A percentile compares a stretch with the other conserved stretches of the same genome.
phyloP scores from a whole-genome alignment of 1,140 invertebrate species.

The Cydia pomonella region DNA sequence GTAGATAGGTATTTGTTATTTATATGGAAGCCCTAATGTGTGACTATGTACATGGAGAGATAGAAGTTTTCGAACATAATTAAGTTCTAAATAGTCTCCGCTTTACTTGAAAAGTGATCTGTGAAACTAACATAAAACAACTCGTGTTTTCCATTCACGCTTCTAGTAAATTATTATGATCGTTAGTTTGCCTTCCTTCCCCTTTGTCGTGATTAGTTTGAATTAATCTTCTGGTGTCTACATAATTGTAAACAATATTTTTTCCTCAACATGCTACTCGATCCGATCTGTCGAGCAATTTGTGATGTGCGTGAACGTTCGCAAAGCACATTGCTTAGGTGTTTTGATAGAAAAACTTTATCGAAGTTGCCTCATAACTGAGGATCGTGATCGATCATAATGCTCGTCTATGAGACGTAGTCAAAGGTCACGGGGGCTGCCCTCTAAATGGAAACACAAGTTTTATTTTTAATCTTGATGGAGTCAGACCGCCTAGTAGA shows the following conservation, averaged over 20 bases:
- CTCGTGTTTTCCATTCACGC: constrained; percentile 26
- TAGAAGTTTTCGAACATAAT: too few relatives aligned
- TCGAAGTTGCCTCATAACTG: background rate
- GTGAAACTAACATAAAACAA: constrained; percentile 4
- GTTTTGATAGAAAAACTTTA: background rate
- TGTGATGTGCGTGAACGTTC: background rate
- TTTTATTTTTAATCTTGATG: too few relatives aligned
- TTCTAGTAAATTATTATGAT: constrained; percentile 22
- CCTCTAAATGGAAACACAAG: too few relatives aligned
- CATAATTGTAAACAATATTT: constrained; percentile 1
- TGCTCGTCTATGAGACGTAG: too few relatives aligned
- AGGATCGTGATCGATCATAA: too few relatives aligned
- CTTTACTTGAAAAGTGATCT: background rate
- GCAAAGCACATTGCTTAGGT: background rate
- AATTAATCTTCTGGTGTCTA: background rate
- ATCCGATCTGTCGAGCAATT: too few relatives aligned
- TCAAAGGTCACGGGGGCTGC: too few relatives aligned
- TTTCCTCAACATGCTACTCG: background rate
- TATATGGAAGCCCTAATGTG: too few relatives aligned
- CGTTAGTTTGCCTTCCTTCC: constrained; percentile 2
- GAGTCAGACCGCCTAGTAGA: too few relatives aligned
- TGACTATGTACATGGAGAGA: too few relatives aligned
- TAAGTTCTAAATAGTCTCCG: too few relatives aligned
- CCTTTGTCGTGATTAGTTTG: constrained; percentile 2
- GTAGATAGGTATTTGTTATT: too few relatives aligned